Conservation (phyloP, 37 sponge, comb jelly and placozoan species). For the Chondrosia reniformis region DNA sequence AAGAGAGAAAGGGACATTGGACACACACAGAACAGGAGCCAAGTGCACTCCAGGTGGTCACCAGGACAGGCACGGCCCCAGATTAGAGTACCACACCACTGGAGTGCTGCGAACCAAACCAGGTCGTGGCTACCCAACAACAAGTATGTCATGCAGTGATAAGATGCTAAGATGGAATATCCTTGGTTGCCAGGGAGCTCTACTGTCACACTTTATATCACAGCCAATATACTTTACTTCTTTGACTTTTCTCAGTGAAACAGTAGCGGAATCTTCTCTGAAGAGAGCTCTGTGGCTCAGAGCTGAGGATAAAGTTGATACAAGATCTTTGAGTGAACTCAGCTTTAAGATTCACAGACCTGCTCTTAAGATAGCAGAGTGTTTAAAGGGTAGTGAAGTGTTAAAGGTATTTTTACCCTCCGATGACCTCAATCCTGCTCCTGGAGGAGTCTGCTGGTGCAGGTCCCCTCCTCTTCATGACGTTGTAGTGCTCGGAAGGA, state of each 20-base stretch:
- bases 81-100: constrained; percentile 48
- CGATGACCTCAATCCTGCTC: constrained; percentile 3
- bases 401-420: not conserved
- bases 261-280: constrained; percentile 17
- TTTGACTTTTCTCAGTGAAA: constrained; percentile 27
- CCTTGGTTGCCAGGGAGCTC: constrained; percentile 79
- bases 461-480: constrained; percentile 27
- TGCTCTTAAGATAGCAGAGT: not conserved
- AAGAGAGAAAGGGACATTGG: not conserved
- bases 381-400: not conserved
- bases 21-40: constrained; percentile 79
- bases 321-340: not conserved
- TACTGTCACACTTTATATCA: constrained; percentile 53
- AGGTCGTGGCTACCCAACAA: constrained; percentile 81
- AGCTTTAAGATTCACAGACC: constrained; percentile 10
- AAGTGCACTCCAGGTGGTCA: constrained; percentile 64
- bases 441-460: constrained; percentile 58
- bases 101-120: constrained; percentile 78
- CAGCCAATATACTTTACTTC: constrained; percentile 57
- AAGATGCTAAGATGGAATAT: constrained; percentile 84
- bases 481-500: constrained; percentile 62
- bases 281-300: constrained; percentile 47
- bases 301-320: not conserved
- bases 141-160: constrained; percentile 83
- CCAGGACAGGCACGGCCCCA: constrained; percentile 49